Evolutionary conservation across 2,797 vertebrate genomes (phyloP).

Genomic region (Sphenodon punctatus): DNA sequence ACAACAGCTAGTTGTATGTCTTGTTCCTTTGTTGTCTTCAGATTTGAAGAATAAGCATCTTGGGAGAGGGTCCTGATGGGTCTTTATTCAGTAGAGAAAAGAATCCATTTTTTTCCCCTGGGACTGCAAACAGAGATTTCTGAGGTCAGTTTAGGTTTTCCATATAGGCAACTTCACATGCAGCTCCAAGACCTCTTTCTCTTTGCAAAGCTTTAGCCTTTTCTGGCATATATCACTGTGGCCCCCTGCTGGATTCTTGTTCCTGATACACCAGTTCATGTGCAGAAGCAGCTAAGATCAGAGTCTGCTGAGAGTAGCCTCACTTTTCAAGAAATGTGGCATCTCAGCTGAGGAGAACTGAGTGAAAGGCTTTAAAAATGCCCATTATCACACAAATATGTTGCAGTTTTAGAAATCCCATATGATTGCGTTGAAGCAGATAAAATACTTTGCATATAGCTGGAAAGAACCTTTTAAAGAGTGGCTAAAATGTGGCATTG

Average conservation of each 20-base stretch:
- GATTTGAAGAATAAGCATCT: neutral
- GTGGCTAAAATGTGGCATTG: no score
- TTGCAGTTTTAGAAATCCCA: no score
- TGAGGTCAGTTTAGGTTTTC: neutral
- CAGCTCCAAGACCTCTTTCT: neutral
- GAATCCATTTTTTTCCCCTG: neutral
- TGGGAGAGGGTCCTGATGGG: neutral
- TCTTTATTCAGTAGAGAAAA: neutral
- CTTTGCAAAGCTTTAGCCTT: neutral
- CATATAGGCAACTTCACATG: neutral
- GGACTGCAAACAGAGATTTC: neutral
- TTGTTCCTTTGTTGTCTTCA: neutral
- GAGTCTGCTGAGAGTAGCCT: no score
- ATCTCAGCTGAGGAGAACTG: neutral
- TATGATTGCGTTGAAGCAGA: neutral
- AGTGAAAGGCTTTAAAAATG: neutral
- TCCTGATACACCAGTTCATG: neutral
- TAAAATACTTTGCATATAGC: no score
- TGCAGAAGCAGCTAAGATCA: no score
- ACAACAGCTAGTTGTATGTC: neutral
- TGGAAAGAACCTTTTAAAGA: no score
- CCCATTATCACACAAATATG: no score
- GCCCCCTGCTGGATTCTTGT: neutral
- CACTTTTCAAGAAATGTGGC: neutral
- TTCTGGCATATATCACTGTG: no score